Base-by-base conservation (phyloP, 1,140 invertebrate species). In the Cotesia vestalis region DNA sequence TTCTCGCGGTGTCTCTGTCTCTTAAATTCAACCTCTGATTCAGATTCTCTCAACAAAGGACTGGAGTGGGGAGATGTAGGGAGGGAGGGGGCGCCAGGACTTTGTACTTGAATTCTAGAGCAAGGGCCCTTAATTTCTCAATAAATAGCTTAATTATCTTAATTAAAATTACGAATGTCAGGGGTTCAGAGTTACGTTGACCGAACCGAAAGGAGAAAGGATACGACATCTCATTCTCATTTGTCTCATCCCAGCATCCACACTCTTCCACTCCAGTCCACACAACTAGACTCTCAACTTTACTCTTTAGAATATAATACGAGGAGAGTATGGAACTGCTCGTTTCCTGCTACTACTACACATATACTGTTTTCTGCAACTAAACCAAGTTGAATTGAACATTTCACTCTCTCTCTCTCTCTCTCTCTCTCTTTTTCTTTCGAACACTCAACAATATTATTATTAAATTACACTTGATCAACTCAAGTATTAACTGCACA, bases 91-190 rank as follows among this genome's bases (percentile, higher is more conserved):
- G 6, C 8, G 11, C 40, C 40, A 20, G 46, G 38, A 60, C 71
- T 75, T 75, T 73, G 74, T 75, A 75, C 61, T 69, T 67, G 60
- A 60, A 67, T 67, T 72, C 61, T 60, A 61, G 40, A 72, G 62
- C 12, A 34, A 72, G 55, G 66, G 46, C 67, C 70, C 67, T 73
- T 66, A 75, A 72, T 61, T 71, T 73, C 53, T 69, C 75, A 78
- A 82, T 81, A 81, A 80, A 79, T 78, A 80, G 75, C 78, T 80
- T 80, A 80, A 81, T 81, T 81, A 79, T 72, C 77, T 81, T 80
- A 79, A 81, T 83, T 79, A 80, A 83, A 77, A 80, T 77, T 73
- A 73, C 53, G 57, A 72, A 72, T 72, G 53, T 34, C 61, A 64
- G 66, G 57, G 55, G 55, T 20, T 59, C 20, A n/a, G 12, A 66